These are phyloP conservation scores for Ia io DNA, from an alignment of 2,113 vertebrate species.

Conservation along the genomic window DNA sequence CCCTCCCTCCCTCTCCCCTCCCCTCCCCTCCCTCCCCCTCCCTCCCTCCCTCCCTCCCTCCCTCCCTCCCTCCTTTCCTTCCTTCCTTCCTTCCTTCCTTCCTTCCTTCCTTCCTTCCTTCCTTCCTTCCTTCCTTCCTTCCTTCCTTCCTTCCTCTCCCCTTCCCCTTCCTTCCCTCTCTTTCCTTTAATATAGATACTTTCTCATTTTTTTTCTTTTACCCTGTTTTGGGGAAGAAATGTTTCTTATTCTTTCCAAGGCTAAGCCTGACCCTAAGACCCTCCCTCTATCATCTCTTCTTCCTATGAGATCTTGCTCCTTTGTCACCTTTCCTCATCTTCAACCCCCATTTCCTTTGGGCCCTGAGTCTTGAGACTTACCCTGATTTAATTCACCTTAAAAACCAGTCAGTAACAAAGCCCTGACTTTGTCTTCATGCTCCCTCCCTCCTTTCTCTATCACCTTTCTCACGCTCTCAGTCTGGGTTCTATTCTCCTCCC, in stretches of 20 bases:
- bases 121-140: too few species aligned
- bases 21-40: accelerated
- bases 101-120: not conserved
- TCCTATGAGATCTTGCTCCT: accelerated
- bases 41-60: accelerated
- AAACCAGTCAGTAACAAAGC: not conserved
- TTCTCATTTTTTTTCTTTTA: not conserved
- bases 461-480: not conserved
- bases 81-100: accelerated
- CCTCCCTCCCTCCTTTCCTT: accelerated
- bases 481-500: accelerated
- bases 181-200: not conserved
- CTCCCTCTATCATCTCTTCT: not conserved
- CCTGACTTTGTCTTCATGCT: not conserved
- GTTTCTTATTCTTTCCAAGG: not conserved
- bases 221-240: not conserved
- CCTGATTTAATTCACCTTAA: not conserved
- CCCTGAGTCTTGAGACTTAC: not conserved
- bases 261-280: not conserved
- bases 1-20: accelerated
- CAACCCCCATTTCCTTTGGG: not conserved
- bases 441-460: not conserved
- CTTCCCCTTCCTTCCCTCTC: too few species aligned
- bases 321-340: not conserved
- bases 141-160: not conserved